phyloP scores from a whole-genome alignment of 2,888 invertebrate genomes.

The Drosophila fulvimacula region DNA sequence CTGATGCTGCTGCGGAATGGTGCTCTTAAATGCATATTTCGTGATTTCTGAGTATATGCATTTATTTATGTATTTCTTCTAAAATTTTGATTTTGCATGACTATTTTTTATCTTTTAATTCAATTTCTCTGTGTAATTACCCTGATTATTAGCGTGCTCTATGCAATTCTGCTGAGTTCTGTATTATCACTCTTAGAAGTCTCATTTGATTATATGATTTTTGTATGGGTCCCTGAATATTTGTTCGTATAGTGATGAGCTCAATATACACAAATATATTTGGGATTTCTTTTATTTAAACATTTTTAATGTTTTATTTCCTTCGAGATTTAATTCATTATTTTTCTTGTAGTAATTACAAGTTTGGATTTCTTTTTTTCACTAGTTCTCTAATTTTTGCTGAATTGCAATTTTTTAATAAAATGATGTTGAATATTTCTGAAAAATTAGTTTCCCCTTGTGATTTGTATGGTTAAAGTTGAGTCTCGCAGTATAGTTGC shows the following conservation, averaged over 20 bases:
- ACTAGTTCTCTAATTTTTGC: not conserved
- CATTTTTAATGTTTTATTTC: not conserved
- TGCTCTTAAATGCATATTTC: too few species aligned
- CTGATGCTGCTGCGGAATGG: too few species aligned
- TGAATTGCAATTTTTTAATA: not conserved
- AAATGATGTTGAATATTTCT: not conserved
- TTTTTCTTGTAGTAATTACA: not conserved
- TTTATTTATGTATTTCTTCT: not conserved
- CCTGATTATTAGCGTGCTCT: not conserved
- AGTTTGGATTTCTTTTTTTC: not conserved
- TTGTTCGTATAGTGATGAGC: too few species aligned
- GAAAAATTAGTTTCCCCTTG: not conserved
- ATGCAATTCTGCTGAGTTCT: not conserved
- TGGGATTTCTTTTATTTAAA: not conserved
- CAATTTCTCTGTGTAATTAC: not conserved
- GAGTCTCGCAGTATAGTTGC: not conserved
- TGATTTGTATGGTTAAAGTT: not conserved
- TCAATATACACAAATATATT: too few species aligned
- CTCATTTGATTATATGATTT: not conserved
- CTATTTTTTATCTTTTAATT: not conserved
- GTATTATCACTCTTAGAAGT: not conserved
- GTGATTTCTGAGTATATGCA: too few species aligned
- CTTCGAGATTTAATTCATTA: not conserved
- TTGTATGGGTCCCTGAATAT: not conserved
- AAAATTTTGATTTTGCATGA: not conserved